These are phyloP conservation scores for Cyanoderma ruficeps DNA, from an alignment of 2,113 vertebrate species.

Conservation along the genomic window DNA sequence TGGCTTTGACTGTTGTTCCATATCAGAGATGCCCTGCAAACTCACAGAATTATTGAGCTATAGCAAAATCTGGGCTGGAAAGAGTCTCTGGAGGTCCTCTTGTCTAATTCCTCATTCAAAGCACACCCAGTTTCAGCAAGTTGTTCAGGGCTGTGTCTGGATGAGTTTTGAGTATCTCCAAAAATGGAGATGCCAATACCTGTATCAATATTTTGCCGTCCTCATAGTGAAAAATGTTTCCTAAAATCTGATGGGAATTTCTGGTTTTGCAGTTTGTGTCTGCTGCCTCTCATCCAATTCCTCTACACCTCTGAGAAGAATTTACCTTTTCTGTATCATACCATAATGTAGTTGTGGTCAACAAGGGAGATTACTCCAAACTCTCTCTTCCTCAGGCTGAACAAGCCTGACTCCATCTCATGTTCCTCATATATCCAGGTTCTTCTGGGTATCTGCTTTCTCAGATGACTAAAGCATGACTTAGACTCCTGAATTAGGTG, in stretches of 20 bases:
- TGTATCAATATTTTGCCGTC: not conserved
- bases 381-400: not conserved
- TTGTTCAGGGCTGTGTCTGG: not conserved
- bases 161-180: not conserved
- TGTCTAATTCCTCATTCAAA: not conserved
- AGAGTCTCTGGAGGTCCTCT: not conserved
- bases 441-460: not conserved
- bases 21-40: not conserved
- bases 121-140: not conserved
- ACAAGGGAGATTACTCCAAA: not conserved
- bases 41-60: not conserved
- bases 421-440: not conserved
- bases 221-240: not conserved
- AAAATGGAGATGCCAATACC: not conserved
- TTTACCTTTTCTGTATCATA: not conserved
- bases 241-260: not conserved
- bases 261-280: not conserved
- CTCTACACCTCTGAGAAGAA: not conserved
- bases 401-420: not conserved
- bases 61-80: not conserved
- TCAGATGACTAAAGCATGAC: not conserved
- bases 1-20: not conserved
- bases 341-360: not conserved
- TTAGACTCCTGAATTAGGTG: not conserved
- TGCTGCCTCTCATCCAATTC: not conserved